Percentiles rank a stretch among this genome's conserved stretches.
phyloP scores from a whole-genome alignment of 2,113 vertebrate species.

The Odocoileus hemionus region DNA sequence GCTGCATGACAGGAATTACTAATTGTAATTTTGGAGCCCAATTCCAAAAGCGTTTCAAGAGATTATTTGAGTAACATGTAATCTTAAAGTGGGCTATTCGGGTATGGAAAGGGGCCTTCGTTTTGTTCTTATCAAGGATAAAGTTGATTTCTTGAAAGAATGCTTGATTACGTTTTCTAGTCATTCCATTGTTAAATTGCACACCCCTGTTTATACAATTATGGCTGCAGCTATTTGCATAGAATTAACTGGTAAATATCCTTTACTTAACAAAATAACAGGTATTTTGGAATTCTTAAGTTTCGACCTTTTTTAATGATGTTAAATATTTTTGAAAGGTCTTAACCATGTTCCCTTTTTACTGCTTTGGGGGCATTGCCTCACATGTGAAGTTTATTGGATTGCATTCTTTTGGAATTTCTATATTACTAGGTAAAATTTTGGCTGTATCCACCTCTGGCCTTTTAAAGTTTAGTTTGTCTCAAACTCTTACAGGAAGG shows the following conservation, averaged over 20 bases:
- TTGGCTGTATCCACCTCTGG: not conserved
- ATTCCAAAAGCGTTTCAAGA: not conserved
- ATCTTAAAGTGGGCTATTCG: not conserved
- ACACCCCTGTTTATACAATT: not conserved
- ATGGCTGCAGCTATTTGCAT: not conserved
- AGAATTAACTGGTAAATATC: not conserved
- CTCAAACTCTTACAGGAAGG: not conserved
- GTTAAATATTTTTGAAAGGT: not conserved
- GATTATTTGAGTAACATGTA: not conserved
- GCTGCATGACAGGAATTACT: not conserved
- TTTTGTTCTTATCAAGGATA: not conserved
- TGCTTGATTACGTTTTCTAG: not conserved
- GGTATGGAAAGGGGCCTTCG: not conserved
- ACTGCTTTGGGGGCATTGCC: not conserved
- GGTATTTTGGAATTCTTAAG: not conserved
- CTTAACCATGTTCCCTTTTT: not conserved
- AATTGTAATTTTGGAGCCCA: not conserved
- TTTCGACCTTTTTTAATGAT: not conserved
- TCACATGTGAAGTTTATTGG: not conserved
- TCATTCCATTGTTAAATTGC: not conserved
- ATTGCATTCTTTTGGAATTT: slow-evolving; percentile 26
- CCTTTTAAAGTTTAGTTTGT: slow-evolving; percentile 31
- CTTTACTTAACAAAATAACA: not conserved
- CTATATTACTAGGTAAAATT: not conserved
- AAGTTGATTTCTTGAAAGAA: slow-evolving; percentile 3